Evolutionary conservation across 2,113 vertebrate genomes (phyloP), one percentile per base, ranked within the genome.

Genomic region (Regulus satrapa): DNA sequence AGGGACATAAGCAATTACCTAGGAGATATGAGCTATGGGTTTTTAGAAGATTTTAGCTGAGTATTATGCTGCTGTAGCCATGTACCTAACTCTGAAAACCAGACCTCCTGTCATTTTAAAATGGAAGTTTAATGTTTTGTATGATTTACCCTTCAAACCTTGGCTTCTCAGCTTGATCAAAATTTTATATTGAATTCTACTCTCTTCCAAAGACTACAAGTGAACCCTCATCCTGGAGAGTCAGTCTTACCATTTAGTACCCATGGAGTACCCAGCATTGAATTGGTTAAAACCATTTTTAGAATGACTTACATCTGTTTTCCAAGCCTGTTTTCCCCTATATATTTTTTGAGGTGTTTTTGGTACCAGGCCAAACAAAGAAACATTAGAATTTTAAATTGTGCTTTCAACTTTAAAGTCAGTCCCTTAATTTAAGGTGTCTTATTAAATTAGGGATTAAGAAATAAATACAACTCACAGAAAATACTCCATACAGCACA

Each of bases 321-420:
- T 77, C 29, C 62, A 66, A 62, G 13, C 9, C 11, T 54, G 3
- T 83, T 88, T 91, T 51, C 23, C 24, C 67, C 18, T 66, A 21
- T 9, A 67, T 11, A 28, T 2, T 31, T 51, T 10, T 31, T n/a
- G n/a, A n/a, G 14, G 15, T 1, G 0, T 1, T 74, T 66, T 80
- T 28, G 0, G 5, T 51, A 43, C 17, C 32, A 83, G 49, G 26
- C 19, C 43, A 69, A 88, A 41, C 11, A 85, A 73, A 73, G 41
- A 72, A 73, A 49, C 10, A 49, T 15, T 34, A 46, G 18, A 80
- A n/a, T 55, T 46, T 77, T 71, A 93, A 43, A 75, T 12, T 72
- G 1, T 11, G 9, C 66, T 86, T 90, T 83, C 26, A 59, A 5
- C 13, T 73, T 77, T 45, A 48, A 15, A 36, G 54, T 73, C 59